Evolutionary conservation across 2,113 vertebrate species (phyloP).

Genomic region (Pimephales promelas): DNA sequence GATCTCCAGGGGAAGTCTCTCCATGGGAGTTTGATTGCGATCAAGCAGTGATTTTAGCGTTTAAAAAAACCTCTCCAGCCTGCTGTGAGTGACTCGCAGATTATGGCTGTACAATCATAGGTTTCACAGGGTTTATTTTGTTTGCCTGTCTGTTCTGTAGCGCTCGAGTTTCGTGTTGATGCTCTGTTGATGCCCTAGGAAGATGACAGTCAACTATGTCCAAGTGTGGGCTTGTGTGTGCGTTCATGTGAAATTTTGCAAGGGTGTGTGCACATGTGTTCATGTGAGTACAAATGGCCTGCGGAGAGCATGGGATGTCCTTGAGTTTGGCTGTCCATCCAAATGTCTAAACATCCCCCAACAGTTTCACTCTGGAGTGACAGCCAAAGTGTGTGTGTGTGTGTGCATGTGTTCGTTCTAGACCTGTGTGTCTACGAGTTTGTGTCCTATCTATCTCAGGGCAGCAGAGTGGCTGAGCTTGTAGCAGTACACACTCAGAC

Average conservation of each 20-base stretch:
- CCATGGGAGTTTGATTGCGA: conserved; percentile 38
- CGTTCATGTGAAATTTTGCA: background rate
- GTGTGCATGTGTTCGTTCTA: background rate
- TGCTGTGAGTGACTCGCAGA: conserved; percentile 33
- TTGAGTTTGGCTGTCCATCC: conserved; percentile 39
- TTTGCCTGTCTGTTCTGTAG: background rate
- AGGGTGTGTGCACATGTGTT: conserved; percentile 3
- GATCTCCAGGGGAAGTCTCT: conserved; percentile 31
- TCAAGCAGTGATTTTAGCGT: conserved; percentile 38
- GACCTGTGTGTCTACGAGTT: conserved; percentile 10
- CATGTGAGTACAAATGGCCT: conserved; percentile 10
- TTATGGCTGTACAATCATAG: conserved; percentile 37
- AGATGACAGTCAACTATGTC: conserved; percentile 2
- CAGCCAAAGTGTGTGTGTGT: conserved; percentile 24
- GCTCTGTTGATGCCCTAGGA: conserved; percentile 23
- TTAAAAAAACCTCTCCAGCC: conserved; percentile 6
- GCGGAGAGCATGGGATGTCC: conserved; percentile 13
- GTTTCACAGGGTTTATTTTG: conserved; percentile 6
- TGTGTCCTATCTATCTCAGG: conserved; percentile 1
- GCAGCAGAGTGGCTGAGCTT: conserved; percentile 30
- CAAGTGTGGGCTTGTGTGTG: background rate
- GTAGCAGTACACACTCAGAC: conserved; percentile 18
- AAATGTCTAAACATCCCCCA: conserved; percentile 31
- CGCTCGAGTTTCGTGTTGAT: background rate
- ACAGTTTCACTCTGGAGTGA: conserved; percentile 29